Evolutionary conservation across 2,113 vertebrate genomes (phyloP), one percentile per base, ranked within the genome.

Genomic region (Toxostoma redivivum): DNA sequence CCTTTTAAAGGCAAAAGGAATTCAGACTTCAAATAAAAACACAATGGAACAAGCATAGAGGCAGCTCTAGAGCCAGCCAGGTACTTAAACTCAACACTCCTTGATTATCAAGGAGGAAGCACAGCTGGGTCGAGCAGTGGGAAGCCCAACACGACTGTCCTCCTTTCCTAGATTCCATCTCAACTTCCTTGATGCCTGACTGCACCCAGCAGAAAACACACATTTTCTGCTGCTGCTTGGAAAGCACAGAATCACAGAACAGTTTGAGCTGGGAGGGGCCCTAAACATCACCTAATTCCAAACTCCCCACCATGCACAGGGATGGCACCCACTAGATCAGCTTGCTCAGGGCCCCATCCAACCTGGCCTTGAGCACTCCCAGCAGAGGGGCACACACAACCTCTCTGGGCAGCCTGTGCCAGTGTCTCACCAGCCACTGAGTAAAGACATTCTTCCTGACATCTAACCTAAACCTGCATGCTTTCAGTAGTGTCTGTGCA

Each of bases 131-230:
- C 17, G 7, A 65, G 33, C 54, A 66, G 6, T 12, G 27, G 50
- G n/a, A 94, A 74, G 27, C 47, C 45, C 20, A 74, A 28, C 15
- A 50, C 0, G 0, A n/a, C 4, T 15, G 0, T 35, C 15, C 16
- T 60, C 65, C 30, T 74, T 45, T 65, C 47, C 56, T 11, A 65
- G 35, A 5, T 65, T 58, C 38, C 37, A 78, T 1, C 11, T 33
- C 54, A 31, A 21, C 13, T 83, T 69, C 40, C 67, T 33, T 40
- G 17, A 11, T 3, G 4, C 21, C n/a, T 58, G 35, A 40, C 38
- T 40, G 22, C 25, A 45, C 3, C 3, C 27, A 88, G 23, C 40
- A 92, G 45, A 85, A 81, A 44, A 69, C 11, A 82, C 16, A 7
- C 10, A 25, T 37, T 62, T 77, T 47, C 53, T 62, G 50, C 50